These are phyloP conservation scores for Linyphia triangularis DNA, from an alignment of 2,888 invertebrate genomes.

Conservation along the genomic window DNA sequence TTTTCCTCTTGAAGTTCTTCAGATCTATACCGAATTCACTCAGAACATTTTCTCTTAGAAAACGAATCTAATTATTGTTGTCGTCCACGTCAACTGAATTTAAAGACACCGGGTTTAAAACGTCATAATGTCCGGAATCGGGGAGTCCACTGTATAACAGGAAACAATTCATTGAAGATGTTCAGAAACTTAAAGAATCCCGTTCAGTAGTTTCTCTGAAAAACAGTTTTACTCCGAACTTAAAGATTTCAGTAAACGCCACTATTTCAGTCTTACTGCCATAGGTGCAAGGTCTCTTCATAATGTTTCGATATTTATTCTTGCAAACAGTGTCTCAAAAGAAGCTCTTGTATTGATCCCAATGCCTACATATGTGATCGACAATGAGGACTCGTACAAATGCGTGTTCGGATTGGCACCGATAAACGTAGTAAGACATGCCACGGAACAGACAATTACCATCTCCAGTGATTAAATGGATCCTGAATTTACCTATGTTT, in stretches of 20 bases:
- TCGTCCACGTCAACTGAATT: no score
- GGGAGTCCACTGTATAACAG: not conserved
- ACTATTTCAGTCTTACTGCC: not conserved
- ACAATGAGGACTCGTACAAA: not conserved
- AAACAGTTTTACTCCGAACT: not conserved
- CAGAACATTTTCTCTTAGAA: no score
- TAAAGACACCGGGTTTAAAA: not conserved
- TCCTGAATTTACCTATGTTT: not conserved
- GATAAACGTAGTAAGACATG: not conserved
- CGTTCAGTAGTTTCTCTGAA: not conserved
- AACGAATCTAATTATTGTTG: no score
- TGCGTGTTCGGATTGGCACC: not conserved
- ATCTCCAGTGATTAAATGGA: not conserved
- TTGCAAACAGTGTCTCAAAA: not conserved
- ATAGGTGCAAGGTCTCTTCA: not conserved
- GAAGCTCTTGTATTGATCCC: not conserved
- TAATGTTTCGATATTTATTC: not conserved
- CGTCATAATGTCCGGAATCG: not conserved
- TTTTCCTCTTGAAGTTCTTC: no score
- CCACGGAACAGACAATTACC: not conserved
- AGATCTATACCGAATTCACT: no score
- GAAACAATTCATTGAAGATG: not conserved
- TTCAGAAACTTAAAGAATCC: not conserved
- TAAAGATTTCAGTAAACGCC: not conserved
- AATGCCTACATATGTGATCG: not conserved